Base-by-base conservation (phyloP, 2,797 vertebrate species). In the Myioborus miniatus region DNA sequence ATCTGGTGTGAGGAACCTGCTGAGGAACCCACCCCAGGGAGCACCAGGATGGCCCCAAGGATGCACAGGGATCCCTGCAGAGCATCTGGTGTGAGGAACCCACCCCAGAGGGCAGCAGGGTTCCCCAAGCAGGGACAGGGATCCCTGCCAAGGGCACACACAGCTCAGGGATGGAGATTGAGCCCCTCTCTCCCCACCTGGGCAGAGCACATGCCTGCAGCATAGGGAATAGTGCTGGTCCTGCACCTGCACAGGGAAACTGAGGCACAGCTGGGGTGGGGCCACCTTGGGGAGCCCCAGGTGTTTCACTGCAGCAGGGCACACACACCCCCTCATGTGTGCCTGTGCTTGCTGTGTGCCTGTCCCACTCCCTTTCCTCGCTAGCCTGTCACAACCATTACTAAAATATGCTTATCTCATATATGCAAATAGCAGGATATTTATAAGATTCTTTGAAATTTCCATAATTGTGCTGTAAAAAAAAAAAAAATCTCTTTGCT, bases 361-460 rank as follows among this genome's bases (percentile, higher is more conserved):
- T 92, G 92, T 88, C 87, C 92, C 87, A 95, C 85, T 82, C 89
- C 4, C 94, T 95, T 91, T 89, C 86, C 90, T 77, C 50, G 85
- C 79, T 95, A 95, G 90, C 90, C 91, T 95, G 91, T 88, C 93
- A 83, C 49, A 91, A 63, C 44, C 87, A 94, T 93, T 94, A 93
- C 93, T 95, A 91, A 96, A 94, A 87, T 96, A 95, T 94, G 94
- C 95, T 97, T 96, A 96, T 96, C 94, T 95, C 90, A 65, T 88
- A 36, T 92, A 95, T 95, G 95, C 95, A 95, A 94, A 95, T 93
- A 92, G 92, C 29, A 55, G 94, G 90, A 87, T 95, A 97, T 96
- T 97, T 97, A 95, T 95, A 95, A 96, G 86, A 68, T 75, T 83
- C 95, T 96, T 97, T 95, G 95, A 96, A 97, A 96, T 95, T 94